These are phyloP conservation scores for Aphidius ervi DNA, from an alignment of 1,140 invertebrate genomes.

Conservation along the genomic window DNA sequence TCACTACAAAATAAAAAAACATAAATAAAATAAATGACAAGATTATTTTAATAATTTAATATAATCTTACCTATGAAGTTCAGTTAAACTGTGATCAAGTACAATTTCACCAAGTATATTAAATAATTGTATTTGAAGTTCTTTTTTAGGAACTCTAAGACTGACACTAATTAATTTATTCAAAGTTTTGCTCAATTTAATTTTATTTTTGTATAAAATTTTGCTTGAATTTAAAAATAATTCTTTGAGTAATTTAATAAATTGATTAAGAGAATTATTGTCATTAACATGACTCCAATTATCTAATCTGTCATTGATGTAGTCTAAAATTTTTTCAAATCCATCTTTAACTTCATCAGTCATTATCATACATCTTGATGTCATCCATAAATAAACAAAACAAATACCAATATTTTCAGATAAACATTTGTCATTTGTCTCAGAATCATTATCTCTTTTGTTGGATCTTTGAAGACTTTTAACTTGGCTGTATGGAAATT, in stretches of 20 bases:
- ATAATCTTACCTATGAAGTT: slow-evolving; percentile 41
- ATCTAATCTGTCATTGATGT: slow-evolving; percentile 25
- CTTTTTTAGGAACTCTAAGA: slow-evolving; percentile 30
- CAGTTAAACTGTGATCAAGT: slow-evolving; percentile 40
- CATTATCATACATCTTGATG: slow-evolving; percentile 28
- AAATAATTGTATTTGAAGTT: slow-evolving; percentile 39
- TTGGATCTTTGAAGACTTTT: slow-evolving; percentile 20
- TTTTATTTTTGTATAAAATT: slow-evolving; percentile 37
- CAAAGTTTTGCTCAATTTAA: slow-evolving; percentile 33
- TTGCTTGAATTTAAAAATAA: slow-evolving; percentile 46
- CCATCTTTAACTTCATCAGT: slow-evolving; percentile 33
- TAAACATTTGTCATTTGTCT: background rate
- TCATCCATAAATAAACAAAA: slow-evolving; percentile 44
- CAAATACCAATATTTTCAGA: slow-evolving; percentile 28
- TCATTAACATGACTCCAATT: slow-evolving; percentile 30
- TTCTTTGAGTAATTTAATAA: slow-evolving; percentile 43
- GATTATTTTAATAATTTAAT: slow-evolving; percentile 1
- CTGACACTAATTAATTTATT: slow-evolving; percentile 30
- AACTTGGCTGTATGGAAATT: slow-evolving; percentile 54
- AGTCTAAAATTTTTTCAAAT: slow-evolving; percentile 26
- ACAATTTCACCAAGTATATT: slow-evolving; percentile 48
- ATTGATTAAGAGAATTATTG: slow-evolving; percentile 25
- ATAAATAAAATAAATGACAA: background rate
- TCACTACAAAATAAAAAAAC: slow-evolving; percentile 31
- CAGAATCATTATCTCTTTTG: slow-evolving; percentile 37